Percentiles rank a stretch among this genome's conserved stretches.
phyloP scores from a whole-genome alignment of 2,888 invertebrate genomes.

The Luperina testacea region DNA sequence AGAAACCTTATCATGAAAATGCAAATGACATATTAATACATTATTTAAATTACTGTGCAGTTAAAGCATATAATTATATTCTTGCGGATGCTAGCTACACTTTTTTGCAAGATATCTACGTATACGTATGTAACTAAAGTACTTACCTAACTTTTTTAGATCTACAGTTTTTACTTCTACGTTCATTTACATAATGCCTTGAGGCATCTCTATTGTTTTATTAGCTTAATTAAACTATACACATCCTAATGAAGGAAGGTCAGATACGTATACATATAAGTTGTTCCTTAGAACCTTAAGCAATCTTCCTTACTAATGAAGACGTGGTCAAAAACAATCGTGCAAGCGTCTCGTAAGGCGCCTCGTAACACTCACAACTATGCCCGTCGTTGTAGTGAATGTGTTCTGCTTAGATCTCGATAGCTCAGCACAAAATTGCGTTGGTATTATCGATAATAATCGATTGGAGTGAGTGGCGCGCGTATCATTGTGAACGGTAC shows the following conservation, averaged over 20 bases:
- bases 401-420: conserved; percentile 67
- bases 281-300: conserved; percentile 50
- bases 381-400: conserved; percentile 44
- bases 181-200: neutral
- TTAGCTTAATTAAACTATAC: conserved; percentile 4
- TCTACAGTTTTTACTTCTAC: neutral
- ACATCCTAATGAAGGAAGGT: conserved; percentile 18
- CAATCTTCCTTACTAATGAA: conserved; percentile 49
- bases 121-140: neutral
- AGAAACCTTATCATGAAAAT: neutral
- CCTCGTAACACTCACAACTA: conserved; percentile 17
- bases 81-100: conserved; percentile 11
- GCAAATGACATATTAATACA: neutral
- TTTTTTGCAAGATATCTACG: neutral
- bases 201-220: conserved; percentile 2
- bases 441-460: conserved; percentile 79
- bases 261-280: conserved; percentile 14
- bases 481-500: conserved; percentile 80
- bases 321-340: conserved; percentile 58
- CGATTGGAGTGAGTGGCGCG: conserved; percentile 75
- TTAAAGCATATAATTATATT: neutral
- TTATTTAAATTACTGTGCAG: neutral
- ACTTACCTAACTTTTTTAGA: neutral
- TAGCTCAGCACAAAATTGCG: conserved; percentile 74
- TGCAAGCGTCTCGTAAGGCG: conserved; percentile 23